Conservation (phyloP, 2,888 invertebrate genomes). For the Drosophila differens region DNA sequence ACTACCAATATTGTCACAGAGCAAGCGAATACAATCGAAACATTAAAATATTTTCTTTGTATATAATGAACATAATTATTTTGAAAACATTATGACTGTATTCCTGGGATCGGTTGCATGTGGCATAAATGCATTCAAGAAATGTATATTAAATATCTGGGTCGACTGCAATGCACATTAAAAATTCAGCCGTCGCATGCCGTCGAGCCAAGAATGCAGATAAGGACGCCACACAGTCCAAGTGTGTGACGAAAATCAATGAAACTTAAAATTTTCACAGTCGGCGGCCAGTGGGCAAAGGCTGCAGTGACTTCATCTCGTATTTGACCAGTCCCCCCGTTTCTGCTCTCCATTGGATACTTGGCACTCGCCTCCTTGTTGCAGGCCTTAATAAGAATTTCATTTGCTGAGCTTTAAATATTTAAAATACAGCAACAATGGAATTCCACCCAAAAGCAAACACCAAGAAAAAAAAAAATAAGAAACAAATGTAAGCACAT, state of each 20-base stretch:
- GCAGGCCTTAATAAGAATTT: slow-evolving; percentile 48
- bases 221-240: slow-evolving; percentile 20
- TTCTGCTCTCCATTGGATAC: not conserved
- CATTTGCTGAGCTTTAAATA: slow-evolving; percentile 56
- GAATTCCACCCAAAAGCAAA: slow-evolving; percentile 21
- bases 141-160: slow-evolving; percentile 64
- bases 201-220: slow-evolving; percentile 46
- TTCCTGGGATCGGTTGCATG: slow-evolving; percentile 18
- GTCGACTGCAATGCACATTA: slow-evolving; percentile 72
- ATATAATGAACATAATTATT: not conserved
- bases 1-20: not conserved
- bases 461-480: not conserved
- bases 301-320: slow-evolving; percentile 36
- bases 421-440: slow-evolving; percentile 51
- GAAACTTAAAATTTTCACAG: slow-evolving; percentile 60
- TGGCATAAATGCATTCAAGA: slow-evolving; percentile 41
- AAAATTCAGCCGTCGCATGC: slow-evolving; percentile 61
- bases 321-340: not conserved
- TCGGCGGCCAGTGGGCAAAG: slow-evolving; percentile 28
- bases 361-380: slow-evolving; percentile 10
- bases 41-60: not conserved
- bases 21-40: not conserved
- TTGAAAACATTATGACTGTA: not conserved
- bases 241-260: slow-evolving; percentile 66
- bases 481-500: slow-evolving; percentile 52